These are phyloP conservation scores for Dunckerocampus dactyliophorus DNA, from an alignment of 2,113 vertebrate species.

Conservation along the genomic window DNA sequence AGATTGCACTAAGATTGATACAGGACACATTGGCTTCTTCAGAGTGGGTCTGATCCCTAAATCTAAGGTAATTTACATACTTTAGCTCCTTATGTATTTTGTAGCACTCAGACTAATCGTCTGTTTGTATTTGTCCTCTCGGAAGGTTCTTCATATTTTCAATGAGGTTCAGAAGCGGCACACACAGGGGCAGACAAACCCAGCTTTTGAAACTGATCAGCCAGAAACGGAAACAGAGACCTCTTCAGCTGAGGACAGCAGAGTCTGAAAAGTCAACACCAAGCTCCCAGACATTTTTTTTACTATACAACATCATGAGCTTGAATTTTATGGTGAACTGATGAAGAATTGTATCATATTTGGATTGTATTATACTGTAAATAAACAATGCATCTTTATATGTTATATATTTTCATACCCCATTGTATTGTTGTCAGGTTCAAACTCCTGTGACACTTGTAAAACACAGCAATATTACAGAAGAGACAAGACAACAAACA, in stretches of 20 bases:
- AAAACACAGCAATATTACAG: too few relatives aligned
- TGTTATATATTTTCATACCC: not conserved
- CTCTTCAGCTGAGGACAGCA: not conserved
- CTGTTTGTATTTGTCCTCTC: not conserved
- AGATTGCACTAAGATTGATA: conserved; percentile 86
- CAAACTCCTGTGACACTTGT: too few relatives aligned
- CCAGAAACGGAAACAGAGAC: conserved; percentile 10
- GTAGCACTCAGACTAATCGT: not conserved
- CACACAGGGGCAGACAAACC: conserved; percentile 49
- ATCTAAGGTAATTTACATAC: conserved; percentile 74
- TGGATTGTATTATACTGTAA: not conserved
- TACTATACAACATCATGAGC: too few relatives aligned
- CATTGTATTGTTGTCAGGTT: too few relatives aligned
- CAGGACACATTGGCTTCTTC: conserved; percentile 81
- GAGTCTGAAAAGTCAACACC: conserved; percentile 13
- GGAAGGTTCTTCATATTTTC: conserved; percentile 82
- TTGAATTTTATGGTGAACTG: not conserved
- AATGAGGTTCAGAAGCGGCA: conserved; percentile 77
- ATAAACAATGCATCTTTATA: not conserved
- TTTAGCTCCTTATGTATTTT: not conserved
- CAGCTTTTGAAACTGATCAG: conserved; percentile 64
- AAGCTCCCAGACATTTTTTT: not conserved
- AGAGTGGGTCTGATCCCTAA: conserved; percentile 85
- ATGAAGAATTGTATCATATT: not conserved
- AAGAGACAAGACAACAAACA: too few relatives aligned